A percentile compares a stretch with the other conserved stretches of the same genome.
Conservation (phyloP, 2,113 vertebrate species). For the Alosa alosa region DNA sequence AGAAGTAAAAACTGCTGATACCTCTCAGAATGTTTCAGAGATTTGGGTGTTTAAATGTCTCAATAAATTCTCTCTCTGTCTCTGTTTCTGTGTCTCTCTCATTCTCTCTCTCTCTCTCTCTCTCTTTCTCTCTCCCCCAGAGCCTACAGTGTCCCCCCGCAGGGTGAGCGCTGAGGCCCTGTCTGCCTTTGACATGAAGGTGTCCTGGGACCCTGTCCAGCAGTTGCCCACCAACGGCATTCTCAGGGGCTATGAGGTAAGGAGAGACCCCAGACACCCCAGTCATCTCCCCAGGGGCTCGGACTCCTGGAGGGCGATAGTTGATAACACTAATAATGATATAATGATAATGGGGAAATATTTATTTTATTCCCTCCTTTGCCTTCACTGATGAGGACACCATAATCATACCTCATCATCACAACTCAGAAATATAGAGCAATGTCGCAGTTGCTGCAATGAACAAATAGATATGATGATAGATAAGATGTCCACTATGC, state of each 20-base stretch:
- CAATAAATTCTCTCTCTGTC: neutral
- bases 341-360: neutral
- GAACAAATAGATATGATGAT: neutral
- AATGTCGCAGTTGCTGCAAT: neutral
- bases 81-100: neutral
- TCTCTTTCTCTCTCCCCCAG: slow-evolving; percentile 60
- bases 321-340: too few relatives aligned
- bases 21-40: neutral
- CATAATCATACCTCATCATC: too few relatives aligned
- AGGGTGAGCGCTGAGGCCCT: slow-evolving; percentile 80
- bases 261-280: neutral
- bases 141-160: slow-evolving; percentile 82
- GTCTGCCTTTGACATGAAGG: slow-evolving; percentile 87
- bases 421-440: too few relatives aligned
- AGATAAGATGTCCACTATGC: neutral
- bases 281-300: neutral
- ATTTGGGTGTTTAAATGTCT: neutral
- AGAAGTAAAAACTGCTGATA: neutral
- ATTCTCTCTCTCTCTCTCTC: neutral
- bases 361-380: neutral
- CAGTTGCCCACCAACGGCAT: slow-evolving; percentile 77
- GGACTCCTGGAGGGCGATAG: neutral
- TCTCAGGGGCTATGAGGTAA: slow-evolving; percentile 91
- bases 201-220: slow-evolving; percentile 87
- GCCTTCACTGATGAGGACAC: neutral